Base-by-base conservation (phyloP, 2,888 invertebrate species). In the Caradrina clavipalpis region DNA sequence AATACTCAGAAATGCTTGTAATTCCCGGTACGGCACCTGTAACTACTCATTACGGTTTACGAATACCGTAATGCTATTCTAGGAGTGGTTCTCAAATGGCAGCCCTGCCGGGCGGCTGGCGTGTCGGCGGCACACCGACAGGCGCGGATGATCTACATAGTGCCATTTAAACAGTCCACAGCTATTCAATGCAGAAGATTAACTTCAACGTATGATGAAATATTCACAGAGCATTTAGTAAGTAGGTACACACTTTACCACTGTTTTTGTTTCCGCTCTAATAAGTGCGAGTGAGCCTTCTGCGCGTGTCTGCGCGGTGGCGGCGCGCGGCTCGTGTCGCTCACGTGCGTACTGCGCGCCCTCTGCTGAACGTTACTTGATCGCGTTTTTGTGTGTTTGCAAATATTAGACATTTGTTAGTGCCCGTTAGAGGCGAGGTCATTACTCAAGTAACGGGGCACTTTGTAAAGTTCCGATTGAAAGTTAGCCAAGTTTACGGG, bases 341-440 rank as follows among this genome's bases (percentile, higher is more conserved):
- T n/a, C n/a, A n/a, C n/a, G n/a, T 5, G 26, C 26, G 26, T 5
- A 26, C 26, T 26, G 5, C 45, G 22, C 21, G 35, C 35, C 51
- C n/a, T 31, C 49, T 62, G 21, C 39, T 49, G 8, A 19, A 39
- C 39, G 42, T 39, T 42, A 54, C 60, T 11, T 51, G 58, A 54
- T 58, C 54, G 45, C 50, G 39, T 54, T 61, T 73, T 57, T 57
- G 21, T 78, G 21, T 73, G 60, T 76, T 77, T 31, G 53, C 53
- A 57, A 78, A 78, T 64, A 63, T 49, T 54, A 63, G 39, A 35
- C 21, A 56, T 67, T 64, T 50, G 59, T 60, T 53, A 61, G 3
- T 50, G 45, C 21, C 19, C 15, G 45, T 55, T 31, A 57, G 47
- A 7, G 45, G 26, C 58, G 35, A 51, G 35, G 49, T 56, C 53